Conservation (phyloP, 2,888 invertebrate species). For the Bugulina stolonifera region DNA sequence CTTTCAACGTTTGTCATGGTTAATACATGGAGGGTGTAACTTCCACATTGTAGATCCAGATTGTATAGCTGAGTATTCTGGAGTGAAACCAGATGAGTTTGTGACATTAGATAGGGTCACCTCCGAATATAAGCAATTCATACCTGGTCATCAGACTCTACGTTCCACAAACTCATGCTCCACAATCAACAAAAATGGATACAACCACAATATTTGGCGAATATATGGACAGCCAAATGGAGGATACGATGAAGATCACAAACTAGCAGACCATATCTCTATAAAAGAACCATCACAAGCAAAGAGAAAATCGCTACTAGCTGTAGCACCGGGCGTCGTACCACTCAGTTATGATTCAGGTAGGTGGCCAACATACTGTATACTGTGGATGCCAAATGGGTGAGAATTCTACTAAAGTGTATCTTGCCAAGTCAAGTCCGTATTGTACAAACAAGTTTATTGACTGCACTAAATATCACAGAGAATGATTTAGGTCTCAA, state of each 20-base stretch:
- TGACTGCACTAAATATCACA: no score
- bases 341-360: constrained; percentile 1
- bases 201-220: background rate
- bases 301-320: background rate
- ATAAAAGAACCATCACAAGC: background rate
- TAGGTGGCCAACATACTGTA: no score
- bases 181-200: background rate
- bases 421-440: no score
- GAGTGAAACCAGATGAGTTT: constrained; percentile 12
- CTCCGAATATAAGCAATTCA: background rate
- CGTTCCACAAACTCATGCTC: background rate
- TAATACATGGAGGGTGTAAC: constrained; percentile 2
- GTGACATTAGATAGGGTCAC: background rate
- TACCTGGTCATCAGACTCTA: background rate
- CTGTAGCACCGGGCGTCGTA: background rate
- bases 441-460: no score
- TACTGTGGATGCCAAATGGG: no score
- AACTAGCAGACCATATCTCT: no score
- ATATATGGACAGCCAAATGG: background rate
- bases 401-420: no score
- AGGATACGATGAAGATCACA: background rate
- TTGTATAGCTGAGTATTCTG: constrained; percentile 6
- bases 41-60: constrained; percentile 6
- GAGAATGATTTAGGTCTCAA: no score
- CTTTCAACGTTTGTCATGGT: no score